A percentile compares a stretch with the other conserved stretches of the same genome.
phyloP scores from a whole-genome alignment of 2,113 vertebrate genomes.

The Rhinoderma darwinii region DNA sequence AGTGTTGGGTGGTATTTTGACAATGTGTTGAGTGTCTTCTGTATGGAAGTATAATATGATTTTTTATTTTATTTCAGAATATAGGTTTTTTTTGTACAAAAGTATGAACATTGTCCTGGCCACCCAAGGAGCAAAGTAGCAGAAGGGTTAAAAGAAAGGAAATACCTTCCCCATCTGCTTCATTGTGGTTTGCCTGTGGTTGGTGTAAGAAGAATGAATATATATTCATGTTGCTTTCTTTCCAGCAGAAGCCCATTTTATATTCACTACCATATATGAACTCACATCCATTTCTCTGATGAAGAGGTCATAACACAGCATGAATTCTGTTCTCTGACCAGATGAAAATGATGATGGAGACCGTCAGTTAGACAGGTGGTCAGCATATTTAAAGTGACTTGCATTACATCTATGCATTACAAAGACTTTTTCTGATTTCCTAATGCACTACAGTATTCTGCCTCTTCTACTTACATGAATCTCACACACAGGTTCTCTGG shows the following conservation, averaged over 20 bases:
- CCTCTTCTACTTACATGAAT: background rate
- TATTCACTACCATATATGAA: background rate
- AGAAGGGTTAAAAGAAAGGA: background rate
- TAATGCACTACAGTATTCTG: background rate
- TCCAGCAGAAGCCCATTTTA: background rate
- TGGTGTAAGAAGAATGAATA: background rate
- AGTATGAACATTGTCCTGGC: too few species aligned
- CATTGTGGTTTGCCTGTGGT: background rate
- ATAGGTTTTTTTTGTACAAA: too few species aligned
- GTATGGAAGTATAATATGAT: too few species aligned
- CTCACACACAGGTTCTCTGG: too few species aligned
- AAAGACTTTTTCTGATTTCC: background rate
- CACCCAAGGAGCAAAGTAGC: too few species aligned
- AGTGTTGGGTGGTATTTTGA: too few species aligned
- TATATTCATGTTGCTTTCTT: conserved; percentile 9
- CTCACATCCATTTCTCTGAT: conserved; percentile 17
- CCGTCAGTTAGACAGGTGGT: conserved; percentile 15
- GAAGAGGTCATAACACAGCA: conserved; percentile 10
- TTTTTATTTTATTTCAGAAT: too few species aligned
- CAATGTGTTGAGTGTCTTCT: too few species aligned
- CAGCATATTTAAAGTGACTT: conserved; percentile 4
- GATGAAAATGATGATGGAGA: conserved; percentile 14
- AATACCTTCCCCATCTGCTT: background rate
- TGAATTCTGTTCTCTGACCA: conserved; percentile 32
- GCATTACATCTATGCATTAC: background rate